Base-by-base conservation (phyloP, 2,888 invertebrate genomes). In the Erpobdella octoculata region DNA sequence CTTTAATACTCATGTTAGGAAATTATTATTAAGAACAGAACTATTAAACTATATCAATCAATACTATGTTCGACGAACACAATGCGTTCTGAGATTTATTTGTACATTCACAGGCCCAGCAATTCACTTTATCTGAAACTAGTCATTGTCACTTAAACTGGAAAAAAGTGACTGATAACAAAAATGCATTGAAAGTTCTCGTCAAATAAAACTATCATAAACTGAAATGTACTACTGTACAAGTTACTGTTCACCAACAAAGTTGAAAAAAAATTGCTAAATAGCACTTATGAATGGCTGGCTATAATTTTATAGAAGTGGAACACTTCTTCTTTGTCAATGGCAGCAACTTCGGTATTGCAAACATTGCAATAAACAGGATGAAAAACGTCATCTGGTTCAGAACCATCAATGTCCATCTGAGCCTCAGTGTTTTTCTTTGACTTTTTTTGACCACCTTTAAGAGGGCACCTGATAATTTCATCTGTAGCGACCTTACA, bases 251-350 rank as follows among this genome's bases (percentile, higher is more conserved):
- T 53, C 28, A 53, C 28, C 28, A 8, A 53, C 53, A 53, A 53
- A 53, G 28, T 15, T n/a, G n/a, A n/a, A n/a, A n/a, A n/a, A n/a
- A n/a, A n/a, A n/a, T n/a, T n/a, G n/a, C n/a, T n/a, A n/a, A n/a
- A n/a, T n/a, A n/a, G n/a, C n/a, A n/a, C n/a, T n/a, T 9, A n/a
- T 53, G 21, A 3, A n/a, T 73, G 70, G 66, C 76, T 76, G 41
- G 76, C 65, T 12, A 77, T 66, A 18, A 87, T 85, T 80, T 87
- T 87, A 77, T 86, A 86, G 80, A 87, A 87, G 77, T 87, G 87
- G 78, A 85, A 87, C 1, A 87, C 83, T 79, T 87, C 87, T 67
- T 87, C 86, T 28, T 76, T 75, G 78, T 87, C 87, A 80, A 82
- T 83, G n/a, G 86, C 85, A 18, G 84, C 86, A 28, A 87, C 85